phyloP scores from a whole-genome alignment of 2,888 invertebrate species.

The Gari tellinella region DNA sequence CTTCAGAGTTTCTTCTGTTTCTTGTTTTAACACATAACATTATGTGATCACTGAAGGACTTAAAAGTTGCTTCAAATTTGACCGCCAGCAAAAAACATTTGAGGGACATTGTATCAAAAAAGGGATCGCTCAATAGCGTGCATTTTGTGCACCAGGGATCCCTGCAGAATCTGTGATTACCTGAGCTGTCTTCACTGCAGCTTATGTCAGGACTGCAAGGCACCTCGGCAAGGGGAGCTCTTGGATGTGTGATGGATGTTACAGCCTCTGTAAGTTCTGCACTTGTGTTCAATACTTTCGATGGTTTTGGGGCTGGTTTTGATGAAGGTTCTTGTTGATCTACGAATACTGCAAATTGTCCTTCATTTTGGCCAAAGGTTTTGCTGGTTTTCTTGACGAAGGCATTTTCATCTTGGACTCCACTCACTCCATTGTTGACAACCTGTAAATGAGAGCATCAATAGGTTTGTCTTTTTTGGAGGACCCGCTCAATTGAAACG shows the following conservation, averaged over 20 bases:
- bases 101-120: too few relatives aligned
- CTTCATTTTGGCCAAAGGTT: slow-evolving; percentile 54
- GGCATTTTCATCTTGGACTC: slow-evolving; percentile 73
- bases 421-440: too few relatives aligned
- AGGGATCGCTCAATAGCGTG: too few relatives aligned
- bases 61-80: too few relatives aligned
- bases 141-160: too few relatives aligned
- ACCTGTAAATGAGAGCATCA: too few relatives aligned
- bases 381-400: slow-evolving; percentile 60
- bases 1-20: too few relatives aligned
- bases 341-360: slow-evolving; percentile 71
- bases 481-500: too few relatives aligned
- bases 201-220: slow-evolving; percentile 49
- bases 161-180: slow-evolving; percentile 10
- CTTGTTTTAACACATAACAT: too few relatives aligned
- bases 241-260: slow-evolving; percentile 51
- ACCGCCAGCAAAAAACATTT: too few relatives aligned
- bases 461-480: too few relatives aligned
- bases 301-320: slow-evolving; percentile 46
- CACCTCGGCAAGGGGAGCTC: slow-evolving; percentile 40
- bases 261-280: slow-evolving; percentile 44
- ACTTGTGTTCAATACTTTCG: slow-evolving; percentile 30
- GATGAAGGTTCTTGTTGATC: slow-evolving; percentile 49
- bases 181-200: slow-evolving; percentile 44
- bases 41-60: too few relatives aligned